A percentile compares a stretch with the other conserved stretches of the same genome.
These are phyloP conservation scores for Sylvia borin DNA, from an alignment of 2,797 vertebrate genomes.

Conservation along the genomic window DNA sequence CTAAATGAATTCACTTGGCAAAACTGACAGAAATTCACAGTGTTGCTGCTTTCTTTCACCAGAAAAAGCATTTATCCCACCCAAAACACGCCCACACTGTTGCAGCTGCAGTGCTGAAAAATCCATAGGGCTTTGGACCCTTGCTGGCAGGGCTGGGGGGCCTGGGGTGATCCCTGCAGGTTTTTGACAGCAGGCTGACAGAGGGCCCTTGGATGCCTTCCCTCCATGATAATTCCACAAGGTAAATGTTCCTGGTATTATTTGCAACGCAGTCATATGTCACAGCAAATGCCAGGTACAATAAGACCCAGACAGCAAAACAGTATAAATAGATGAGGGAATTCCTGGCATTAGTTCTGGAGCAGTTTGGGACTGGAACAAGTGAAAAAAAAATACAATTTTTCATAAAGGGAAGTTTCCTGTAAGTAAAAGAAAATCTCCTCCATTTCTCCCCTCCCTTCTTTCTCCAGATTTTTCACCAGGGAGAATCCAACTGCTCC, in stretches of 20 bases:
- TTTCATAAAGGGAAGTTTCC: conserved; percentile 20
- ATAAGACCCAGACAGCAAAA: conserved; percentile 49
- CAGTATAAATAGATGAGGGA: conserved; percentile 57
- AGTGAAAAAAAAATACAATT: conserved; percentile 59
- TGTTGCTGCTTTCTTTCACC: neutral
- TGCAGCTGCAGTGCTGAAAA: neutral
- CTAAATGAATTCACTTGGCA: conserved; percentile 14
- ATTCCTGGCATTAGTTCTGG: conserved; percentile 59
- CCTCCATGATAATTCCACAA: neutral
- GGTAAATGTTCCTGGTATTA: conserved; percentile 15
- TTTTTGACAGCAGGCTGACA: conserved; percentile 3
- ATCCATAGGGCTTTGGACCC: neutral
- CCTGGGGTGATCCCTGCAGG: neutral
- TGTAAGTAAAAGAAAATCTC: conserved; percentile 14
- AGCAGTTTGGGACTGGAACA: conserved; percentile 45
- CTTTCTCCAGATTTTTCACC: neutral
- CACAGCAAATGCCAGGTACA: conserved; percentile 52
- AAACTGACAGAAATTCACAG: conserved; percentile 8
- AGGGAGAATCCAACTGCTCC: neutral
- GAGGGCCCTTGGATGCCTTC: conserved; percentile 9
- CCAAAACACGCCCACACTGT: fast-evolving
- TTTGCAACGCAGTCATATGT: neutral
- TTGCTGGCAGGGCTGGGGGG: neutral
- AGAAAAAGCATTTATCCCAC: neutral
- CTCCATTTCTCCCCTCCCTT: neutral